Evolutionary conservation across 2,113 vertebrate species (phyloP).

Genomic region (Cryptotis parvus): DNA sequence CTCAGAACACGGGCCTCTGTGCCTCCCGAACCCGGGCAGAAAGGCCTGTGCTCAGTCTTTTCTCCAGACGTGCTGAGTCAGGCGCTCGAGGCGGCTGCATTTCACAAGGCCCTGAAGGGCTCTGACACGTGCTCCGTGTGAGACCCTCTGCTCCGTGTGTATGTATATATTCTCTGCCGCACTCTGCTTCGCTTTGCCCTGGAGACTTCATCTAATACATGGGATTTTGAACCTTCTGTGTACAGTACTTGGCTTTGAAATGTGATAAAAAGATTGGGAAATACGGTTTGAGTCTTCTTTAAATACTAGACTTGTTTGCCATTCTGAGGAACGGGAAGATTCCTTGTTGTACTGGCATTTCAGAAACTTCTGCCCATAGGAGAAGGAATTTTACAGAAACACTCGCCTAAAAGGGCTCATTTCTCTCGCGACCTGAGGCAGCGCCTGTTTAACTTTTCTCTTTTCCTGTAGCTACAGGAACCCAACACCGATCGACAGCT

Average conservation of each 20-base stretch:
- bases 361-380: slow-evolving; percentile 61
- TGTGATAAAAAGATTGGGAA: slow-evolving; percentile 76
- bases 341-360: slow-evolving; percentile 64
- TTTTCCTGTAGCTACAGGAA: slow-evolving; percentile 93
- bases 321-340: slow-evolving; percentile 65
- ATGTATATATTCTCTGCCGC: background rate
- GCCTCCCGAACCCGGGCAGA: background rate
- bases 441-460: slow-evolving; percentile 49
- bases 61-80: background rate
- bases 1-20: background rate
- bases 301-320: slow-evolving; percentile 81
- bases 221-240: slow-evolving; percentile 72
- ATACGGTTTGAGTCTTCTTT: slow-evolving; percentile 77
- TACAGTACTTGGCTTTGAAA: slow-evolving; percentile 73
- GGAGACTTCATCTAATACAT: slow-evolving; percentile 57
- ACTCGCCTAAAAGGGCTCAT: slow-evolving; percentile 57
- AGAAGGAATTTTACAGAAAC: slow-evolving; percentile 62
- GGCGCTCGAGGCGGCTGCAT: no score
- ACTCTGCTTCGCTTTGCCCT: slow-evolving; percentile 37
- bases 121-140: background rate
- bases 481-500: slow-evolving; percentile 96
- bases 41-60: background rate
- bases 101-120: background rate
- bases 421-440: slow-evolving; percentile 49
- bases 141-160: background rate